Evolutionary conservation across 2,113 vertebrate species (phyloP).

Genomic region (pig (Sus scrofa)): DNA sequence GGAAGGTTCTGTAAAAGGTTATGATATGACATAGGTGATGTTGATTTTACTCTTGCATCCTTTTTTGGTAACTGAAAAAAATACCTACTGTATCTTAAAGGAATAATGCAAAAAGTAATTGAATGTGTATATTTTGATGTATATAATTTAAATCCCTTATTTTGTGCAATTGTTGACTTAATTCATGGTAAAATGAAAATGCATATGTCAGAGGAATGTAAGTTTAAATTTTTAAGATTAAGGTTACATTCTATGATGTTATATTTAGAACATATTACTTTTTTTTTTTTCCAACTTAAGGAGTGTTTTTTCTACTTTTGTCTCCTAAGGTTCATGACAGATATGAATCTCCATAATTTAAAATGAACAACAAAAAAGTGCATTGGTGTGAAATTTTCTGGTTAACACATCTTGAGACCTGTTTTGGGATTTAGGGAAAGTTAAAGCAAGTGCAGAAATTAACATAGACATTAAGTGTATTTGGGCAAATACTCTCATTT

Average conservation of each 20-base stretch:
- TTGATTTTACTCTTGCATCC: slow-evolving; percentile 66
- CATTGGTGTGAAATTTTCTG: slow-evolving; percentile 75
- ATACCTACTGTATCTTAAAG: slow-evolving; percentile 46
- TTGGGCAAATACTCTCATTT: slow-evolving; percentile 71
- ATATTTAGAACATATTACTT: neutral
- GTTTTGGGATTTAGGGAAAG: slow-evolving; percentile 71
- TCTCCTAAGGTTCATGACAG: slow-evolving; percentile 47
- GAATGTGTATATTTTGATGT: slow-evolving; percentile 22
- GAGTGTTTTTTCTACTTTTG: slow-evolving; percentile 23
- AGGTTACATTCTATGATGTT: neutral
- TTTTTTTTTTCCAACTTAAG: slow-evolving; percentile 50
- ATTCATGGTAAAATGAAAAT: slow-evolving; percentile 56
- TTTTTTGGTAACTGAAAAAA: slow-evolving; percentile 66
- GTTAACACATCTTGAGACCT: slow-evolving; percentile 71
- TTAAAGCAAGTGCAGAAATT: slow-evolving; percentile 80
- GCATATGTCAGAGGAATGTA: slow-evolving; percentile 17
- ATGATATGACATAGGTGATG: slow-evolving; percentile 36
- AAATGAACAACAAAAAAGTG: slow-evolving; percentile 60
- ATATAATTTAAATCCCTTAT: slow-evolving; percentile 53
- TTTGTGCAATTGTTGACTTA: slow-evolving; percentile 53
- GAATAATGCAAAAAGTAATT: slow-evolving; percentile 10
- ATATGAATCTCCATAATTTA: slow-evolving; percentile 57
- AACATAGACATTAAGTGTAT: slow-evolving; percentile 75
- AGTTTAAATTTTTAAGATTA: slow-evolving; percentile 29
- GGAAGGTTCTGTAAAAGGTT: slow-evolving; percentile 63